Base-by-base conservation (phyloP, 2,113 vertebrate species). In the Gila orcuttii region DNA sequence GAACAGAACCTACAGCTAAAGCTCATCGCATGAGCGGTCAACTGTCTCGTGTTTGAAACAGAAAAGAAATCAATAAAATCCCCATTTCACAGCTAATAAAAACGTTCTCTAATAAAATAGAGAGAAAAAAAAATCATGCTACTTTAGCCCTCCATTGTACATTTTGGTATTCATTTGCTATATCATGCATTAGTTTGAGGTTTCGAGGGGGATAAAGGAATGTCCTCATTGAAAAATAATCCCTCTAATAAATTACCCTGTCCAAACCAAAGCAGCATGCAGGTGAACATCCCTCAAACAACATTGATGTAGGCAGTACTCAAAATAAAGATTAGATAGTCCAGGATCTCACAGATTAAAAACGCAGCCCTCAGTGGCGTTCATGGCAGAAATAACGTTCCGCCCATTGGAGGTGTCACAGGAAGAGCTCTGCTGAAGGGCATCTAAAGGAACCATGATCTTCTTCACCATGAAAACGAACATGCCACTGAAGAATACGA, bases 221-320 rank as follows among this genome's bases (percentile, higher is more conserved):
- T 66, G 21, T 5, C 77, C 77, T 79, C 57, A 79, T 23, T 25
- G 5, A 10, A 36, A 79, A 79, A 79, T 9, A 81, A 80, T 39
- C n/a, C 78, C 57, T 62, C 52, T 15, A 64, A 47, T 64, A 47
- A 80, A 47, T 82, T 10, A 69, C 80, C 80, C 80, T 69, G 80
- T 66, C 45, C 25, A 45, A 81, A 28, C 39, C 57, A 81, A 81
- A 82, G 80, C 80, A 82, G 80, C 80, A 69, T 69, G 80, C 80
- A 69, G 42, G 45, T n/a, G 45, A 82, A 50, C 28, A 42, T 69
- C 64, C 62, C 80, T 82, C 62, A 86, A 47, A 86, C 19, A 45
- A 74, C 36, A 33, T 33, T 28, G 50, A 69, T 59, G 1, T 47
- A 62, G 62, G 60, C 59, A 15, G 28, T 31, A 36, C 23, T 42